A percentile compares a stretch with the other conserved stretches of the same genome.
Evolutionary conservation across 2,888 invertebrate genomes (phyloP).

Genomic region (Synergus laeviventris): DNA sequence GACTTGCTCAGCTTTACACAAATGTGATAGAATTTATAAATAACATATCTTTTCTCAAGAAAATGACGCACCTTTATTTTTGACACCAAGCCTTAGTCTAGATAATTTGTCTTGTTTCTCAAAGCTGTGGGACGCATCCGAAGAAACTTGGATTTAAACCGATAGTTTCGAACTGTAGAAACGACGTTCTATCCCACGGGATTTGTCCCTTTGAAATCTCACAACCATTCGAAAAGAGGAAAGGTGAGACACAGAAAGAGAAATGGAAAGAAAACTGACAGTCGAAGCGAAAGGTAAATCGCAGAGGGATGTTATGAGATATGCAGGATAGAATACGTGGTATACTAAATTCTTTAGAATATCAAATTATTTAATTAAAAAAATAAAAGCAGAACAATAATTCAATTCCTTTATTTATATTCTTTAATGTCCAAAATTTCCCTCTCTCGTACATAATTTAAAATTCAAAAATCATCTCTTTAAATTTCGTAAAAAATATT

Average conservation of each 20-base stretch:
- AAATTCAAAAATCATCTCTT: no score
- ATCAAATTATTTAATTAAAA: not conserved
- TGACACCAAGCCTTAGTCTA: not conserved
- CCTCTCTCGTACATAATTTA: no score
- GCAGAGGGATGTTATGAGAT: not conserved
- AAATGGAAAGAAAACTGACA: constrained; percentile 32
- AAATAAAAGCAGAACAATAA: not conserved
- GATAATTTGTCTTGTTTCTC: constrained; percentile 39
- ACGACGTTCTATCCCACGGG: constrained; percentile 62
- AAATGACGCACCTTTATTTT: not conserved
- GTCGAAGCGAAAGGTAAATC: constrained; percentile 30
- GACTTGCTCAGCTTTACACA: not conserved
- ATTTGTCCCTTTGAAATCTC: constrained; percentile 45
- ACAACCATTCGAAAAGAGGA: constrained; percentile 22
- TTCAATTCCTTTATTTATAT: no score
- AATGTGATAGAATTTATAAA: not conserved
- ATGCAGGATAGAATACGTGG: not conserved
- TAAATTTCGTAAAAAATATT: no score
- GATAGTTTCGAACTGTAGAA: constrained; percentile 59
- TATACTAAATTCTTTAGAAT: not conserved
- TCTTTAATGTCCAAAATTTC: no score
- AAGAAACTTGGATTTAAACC: constrained; percentile 50
- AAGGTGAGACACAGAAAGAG: constrained; percentile 1
- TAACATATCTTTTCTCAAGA: not conserved
- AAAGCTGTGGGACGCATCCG: constrained; percentile 4